These are phyloP conservation scores for Azorinus chamasolen DNA, from an alignment of 2,888 invertebrate species.

Conservation along the genomic window DNA sequence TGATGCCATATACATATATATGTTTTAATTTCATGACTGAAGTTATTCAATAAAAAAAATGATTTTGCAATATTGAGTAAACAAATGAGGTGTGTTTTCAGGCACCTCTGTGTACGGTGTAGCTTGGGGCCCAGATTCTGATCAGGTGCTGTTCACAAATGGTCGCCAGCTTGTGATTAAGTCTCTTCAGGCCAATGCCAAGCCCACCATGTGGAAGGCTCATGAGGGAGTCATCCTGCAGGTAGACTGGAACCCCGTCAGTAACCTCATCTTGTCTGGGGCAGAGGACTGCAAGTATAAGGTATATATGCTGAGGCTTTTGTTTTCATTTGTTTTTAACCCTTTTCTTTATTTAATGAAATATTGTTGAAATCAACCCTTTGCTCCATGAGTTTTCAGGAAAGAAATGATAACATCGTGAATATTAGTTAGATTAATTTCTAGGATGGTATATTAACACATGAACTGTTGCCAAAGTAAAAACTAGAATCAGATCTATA, in stretches of 20 bases:
- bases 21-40: too few species aligned
- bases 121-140: slow-evolving; percentile 90
- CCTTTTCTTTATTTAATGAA: not conserved
- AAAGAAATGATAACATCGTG: too few species aligned
- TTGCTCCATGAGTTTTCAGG: too few species aligned
- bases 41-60: too few species aligned
- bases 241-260: slow-evolving; percentile 89
- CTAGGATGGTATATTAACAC: too few species aligned
- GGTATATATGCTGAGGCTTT: slow-evolving; percentile 87
- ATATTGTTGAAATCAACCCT: not conserved
- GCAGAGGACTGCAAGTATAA: slow-evolving; percentile 93
- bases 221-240: slow-evolving; percentile 96
- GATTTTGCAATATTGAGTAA: too few species aligned
- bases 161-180: slow-evolving; percentile 89
- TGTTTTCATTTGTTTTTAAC: too few species aligned
- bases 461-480: too few species aligned
- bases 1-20: too few species aligned
- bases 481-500: too few species aligned
- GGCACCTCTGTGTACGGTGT: slow-evolving; percentile 91
- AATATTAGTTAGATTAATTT: too few species aligned
- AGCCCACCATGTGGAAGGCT: slow-evolving; percentile 93
- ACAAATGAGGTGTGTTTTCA: too few species aligned
- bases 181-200: slow-evolving; percentile 88
- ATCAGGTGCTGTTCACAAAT: slow-evolving; percentile 88
- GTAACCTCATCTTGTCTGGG: slow-evolving; percentile 89